phyloP scores from a whole-genome alignment of 2,797 vertebrate species.

The Pseudomugil gertrudae region DNA sequence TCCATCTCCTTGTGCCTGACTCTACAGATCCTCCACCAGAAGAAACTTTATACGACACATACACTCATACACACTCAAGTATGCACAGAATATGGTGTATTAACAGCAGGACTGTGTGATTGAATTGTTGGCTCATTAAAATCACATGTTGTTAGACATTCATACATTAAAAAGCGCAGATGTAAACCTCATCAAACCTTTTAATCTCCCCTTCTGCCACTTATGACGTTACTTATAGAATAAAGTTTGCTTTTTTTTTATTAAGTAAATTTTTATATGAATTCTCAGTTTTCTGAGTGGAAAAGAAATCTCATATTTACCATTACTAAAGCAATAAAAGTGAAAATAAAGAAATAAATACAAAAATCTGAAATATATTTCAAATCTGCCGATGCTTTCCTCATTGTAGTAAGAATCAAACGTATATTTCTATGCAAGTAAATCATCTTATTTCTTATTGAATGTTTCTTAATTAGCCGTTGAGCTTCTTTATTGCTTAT shows the following conservation, averaged over 20 bases:
- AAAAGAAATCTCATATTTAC: no score
- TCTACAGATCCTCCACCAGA: constrained; percentile 29
- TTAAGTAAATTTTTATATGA: no score
- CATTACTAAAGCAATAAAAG: neutral
- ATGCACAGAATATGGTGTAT: constrained; percentile 26
- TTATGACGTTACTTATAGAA: neutral
- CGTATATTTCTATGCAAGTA: neutral
- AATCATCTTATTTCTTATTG: neutral
- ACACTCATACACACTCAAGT: constrained; percentile 17
- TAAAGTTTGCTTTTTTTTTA: neutral
- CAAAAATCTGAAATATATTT: neutral
- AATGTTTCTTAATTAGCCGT: no score
- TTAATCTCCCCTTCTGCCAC: neutral
- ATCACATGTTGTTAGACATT: constrained; percentile 12
- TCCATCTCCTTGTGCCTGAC: constrained; percentile 33
- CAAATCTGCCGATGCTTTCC: neutral
- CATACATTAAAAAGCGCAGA: neutral
- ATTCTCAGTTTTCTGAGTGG: no score
- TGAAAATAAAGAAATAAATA: neutral
- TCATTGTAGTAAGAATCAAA: neutral
- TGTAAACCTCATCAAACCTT: neutral
- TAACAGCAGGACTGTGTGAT: constrained; percentile 23
- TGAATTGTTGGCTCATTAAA: constrained; percentile 22
- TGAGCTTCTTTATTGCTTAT: no score
- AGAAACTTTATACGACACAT: constrained; percentile 32